Base-by-base conservation (phyloP, 1,140 invertebrate species). In the Oryzaephilus surinamensis region DNA sequence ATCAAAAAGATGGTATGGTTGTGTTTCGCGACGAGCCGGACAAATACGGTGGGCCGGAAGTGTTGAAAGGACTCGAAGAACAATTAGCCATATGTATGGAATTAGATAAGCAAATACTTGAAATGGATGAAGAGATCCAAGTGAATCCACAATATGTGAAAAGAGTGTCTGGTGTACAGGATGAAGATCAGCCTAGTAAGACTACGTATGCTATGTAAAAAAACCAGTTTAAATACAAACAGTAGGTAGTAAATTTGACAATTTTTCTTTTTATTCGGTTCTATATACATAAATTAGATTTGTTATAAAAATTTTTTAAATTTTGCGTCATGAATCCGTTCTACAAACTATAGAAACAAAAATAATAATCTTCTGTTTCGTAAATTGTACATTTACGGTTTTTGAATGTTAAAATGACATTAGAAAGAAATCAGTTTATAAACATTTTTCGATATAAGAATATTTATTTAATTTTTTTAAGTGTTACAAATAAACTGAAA, bases 1-100 rank as follows among this genome's bases (percentile, higher is more conserved):
- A 97, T 69, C 90, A 97, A 66, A 93, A 92, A 64, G 93, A 97
- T 68, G 93, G 93, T 7, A 98, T 97, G 93, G 93, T 98, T 10
- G 71, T 91, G 15, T 97, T 98, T 60, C 79, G 90, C 46, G 92
- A 97, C 61, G 90, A 90, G 69, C 91, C 93, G 18, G 91, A 97
- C 61, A 94, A 93, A 60, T 95, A 91, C 59, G 85, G 94, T 50
- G 86, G 84, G 38, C 81, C 87, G 0, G 71, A 74, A 41, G 93
- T 94, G 71, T 71, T 97, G 45, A 76, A 81, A 44, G 76, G 83
- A 32, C 61, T 97, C 28, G 87, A 96, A 68, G 76, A 85, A 54
- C 76, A 95, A 73, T 86, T 95, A 76, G 77, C 79, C 12, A 72
- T 77, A 32, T 92, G 89, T 57, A 87, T 89, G 38, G 79, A 83